Percentiles rank a stretch among this genome's conserved stretches.
phyloP scores from a whole-genome alignment of 2,888 invertebrate species.

The Chloroclysta siterata region DNA sequence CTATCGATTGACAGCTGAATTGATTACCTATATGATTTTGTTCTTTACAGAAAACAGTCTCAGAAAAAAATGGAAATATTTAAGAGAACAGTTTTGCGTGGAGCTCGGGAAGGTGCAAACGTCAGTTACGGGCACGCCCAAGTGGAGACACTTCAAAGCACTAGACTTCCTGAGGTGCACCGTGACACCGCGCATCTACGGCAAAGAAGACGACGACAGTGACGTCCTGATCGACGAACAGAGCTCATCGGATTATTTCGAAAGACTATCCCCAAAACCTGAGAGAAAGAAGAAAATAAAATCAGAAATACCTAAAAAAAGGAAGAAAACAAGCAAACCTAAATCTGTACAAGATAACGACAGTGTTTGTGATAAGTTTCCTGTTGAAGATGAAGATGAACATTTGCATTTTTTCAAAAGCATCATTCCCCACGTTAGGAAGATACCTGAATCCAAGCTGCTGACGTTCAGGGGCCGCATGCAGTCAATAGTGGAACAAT shows the following conservation, averaged over 20 bases:
- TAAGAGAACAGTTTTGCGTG: slow-evolving; percentile 35
- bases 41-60: slow-evolving; percentile 32
- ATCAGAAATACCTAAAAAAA: slow-evolving; percentile 16
- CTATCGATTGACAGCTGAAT: neutral
- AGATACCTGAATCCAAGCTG: slow-evolving; percentile 22
- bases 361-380: slow-evolving; percentile 10
- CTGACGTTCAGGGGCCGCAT: slow-evolving; percentile 27
- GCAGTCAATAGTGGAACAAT: slow-evolving; percentile 28
- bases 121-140: slow-evolving; percentile 4
- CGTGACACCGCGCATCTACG: slow-evolving; percentile 20
- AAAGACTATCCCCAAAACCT: slow-evolving; percentile 10
- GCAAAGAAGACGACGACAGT: slow-evolving; percentile 15
- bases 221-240: slow-evolving; percentile 10
- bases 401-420: slow-evolving; percentile 31
- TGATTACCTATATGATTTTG: neutral
- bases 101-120: slow-evolving; percentile 31
- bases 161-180: slow-evolving; percentile 18
- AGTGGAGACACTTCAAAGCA: slow-evolving; percentile 24
- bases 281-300: slow-evolving; percentile 15
- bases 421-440: slow-evolving; percentile 29
- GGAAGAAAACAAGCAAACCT: slow-evolving; percentile 4
- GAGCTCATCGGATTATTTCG: slow-evolving; percentile 28
- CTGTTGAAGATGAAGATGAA: slow-evolving; percentile 32
- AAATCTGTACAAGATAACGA: slow-evolving; percentile 13
- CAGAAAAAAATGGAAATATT: slow-evolving; percentile 38